These are phyloP conservation scores for Sibirionetta formosa DNA, from an alignment of 2,797 vertebrate genomes.

Conservation along the genomic window DNA sequence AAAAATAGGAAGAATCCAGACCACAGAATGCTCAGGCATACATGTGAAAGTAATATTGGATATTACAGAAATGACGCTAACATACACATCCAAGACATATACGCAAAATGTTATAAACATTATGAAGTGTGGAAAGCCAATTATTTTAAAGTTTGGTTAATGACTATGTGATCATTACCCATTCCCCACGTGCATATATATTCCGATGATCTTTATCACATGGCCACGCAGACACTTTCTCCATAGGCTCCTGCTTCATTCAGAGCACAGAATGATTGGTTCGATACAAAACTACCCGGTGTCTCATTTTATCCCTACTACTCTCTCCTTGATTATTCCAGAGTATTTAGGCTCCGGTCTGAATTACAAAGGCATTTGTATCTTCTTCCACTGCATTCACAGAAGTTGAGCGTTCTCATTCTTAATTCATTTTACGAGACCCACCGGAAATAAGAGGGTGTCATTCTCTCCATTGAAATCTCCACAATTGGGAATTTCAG, in stretches of 20 bases:
- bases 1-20: background rate
- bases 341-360: accelerated
- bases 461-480: background rate
- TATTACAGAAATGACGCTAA: background rate
- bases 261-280: background rate
- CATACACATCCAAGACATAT: background rate
- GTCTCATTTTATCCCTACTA: background rate
- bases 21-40: background rate
- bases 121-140: background rate
- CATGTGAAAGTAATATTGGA: background rate
- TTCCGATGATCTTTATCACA: background rate
- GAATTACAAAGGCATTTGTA: background rate
- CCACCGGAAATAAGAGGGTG: background rate
- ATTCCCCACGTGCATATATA: background rate
- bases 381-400: background rate
- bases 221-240: background rate
- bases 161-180: background rate
- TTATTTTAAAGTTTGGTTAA: background rate
- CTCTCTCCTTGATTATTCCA: background rate
- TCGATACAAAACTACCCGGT: background rate
- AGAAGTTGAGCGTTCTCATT: background rate
- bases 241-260: background rate
- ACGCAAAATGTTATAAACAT: background rate
- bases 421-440: background rate
- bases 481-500: background rate